These are phyloP conservation scores for Stomatorhinus walkeri DNA, from an alignment of 2,797 vertebrate species.

Conservation along the genomic window DNA sequence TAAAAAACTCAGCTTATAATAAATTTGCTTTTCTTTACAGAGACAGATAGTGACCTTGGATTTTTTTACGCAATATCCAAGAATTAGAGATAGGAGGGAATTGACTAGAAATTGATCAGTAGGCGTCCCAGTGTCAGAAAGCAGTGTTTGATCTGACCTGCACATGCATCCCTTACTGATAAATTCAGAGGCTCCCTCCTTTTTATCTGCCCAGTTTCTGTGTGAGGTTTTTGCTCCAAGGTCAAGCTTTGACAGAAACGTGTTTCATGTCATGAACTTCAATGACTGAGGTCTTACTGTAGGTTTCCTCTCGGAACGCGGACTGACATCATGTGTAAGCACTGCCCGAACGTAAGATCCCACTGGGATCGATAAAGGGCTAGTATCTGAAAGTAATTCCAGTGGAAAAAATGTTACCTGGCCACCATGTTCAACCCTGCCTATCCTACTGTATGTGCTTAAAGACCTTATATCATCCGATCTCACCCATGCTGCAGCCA, in stretches of 20 bases:
- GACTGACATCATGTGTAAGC: constrained; percentile 15
- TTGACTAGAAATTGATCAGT: not conserved
- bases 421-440: not conserved
- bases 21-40: not conserved
- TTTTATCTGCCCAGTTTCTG: not conserved
- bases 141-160: not conserved
- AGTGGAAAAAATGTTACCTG: not conserved
- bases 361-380: constrained; percentile 13
- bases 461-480: not conserved
- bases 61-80: not conserved
- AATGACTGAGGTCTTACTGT: not conserved
- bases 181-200: not conserved
- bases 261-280: not conserved
- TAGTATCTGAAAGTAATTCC: not conserved
- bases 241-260: constrained; percentile 20
- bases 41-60: not conserved
- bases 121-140: not conserved
- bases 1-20: not conserved
- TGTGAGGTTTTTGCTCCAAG: not conserved
- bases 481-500: not conserved
- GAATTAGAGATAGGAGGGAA: not conserved
- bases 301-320: not conserved
- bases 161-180: constrained; percentile 10
- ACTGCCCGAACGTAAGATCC: not conserved
- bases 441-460: not conserved